Base-by-base conservation (phyloP, 2,797 vertebrate genomes). In the Myripristis jacobus region DNA sequence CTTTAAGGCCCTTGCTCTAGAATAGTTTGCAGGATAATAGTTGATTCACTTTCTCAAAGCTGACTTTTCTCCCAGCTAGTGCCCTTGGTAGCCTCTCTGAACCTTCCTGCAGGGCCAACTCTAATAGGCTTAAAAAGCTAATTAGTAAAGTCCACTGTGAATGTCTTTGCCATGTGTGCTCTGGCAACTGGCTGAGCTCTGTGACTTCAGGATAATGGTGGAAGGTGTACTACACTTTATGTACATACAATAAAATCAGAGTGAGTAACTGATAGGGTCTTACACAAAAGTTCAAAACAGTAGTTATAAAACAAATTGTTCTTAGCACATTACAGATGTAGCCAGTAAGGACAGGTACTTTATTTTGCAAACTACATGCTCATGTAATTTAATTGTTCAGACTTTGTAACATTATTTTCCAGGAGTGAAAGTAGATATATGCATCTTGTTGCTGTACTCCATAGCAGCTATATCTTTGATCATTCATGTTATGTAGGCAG, bases 401-500 rank as follows among this genome's bases (percentile, higher is more conserved):
- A 6, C 57, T 41, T 64, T 66, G 75, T 50, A 44, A 48, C 88
- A 86, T 57, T 25, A 64, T 83, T 83, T 62, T 84, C 25, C 44
- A 82, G 53, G 75, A 73, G 66, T 78, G 46, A 77, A 80, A 67
- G 56, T 70, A 51, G 73, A 67, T 34, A 57, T 64, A 56, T 73
- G 67, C 34, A 54, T 64, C 56, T 73, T 64, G 80, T 43, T 77
- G 70, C 75, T 81, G 76, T 67, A 76, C 59, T 79, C 75, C 77
- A 47, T 71, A 80, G 73, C 81, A 63, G 66, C 70, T 70, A 69
- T 70, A 62, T 84, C 66, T 70, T 67, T n/a, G 80, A 79, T 90
- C 88, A 93, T 76, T 92, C 89, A 91, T 66, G 55, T 79, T 82
- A 76, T 84, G 90, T 90, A 90, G 88, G 91, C 88, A 87, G 88